Percentiles rank a stretch among this genome's conserved stretches.
These are phyloP conservation scores for Chlorodrepanis virens DNA, from an alignment of 2,113 vertebrate species.

Conservation along the genomic window DNA sequence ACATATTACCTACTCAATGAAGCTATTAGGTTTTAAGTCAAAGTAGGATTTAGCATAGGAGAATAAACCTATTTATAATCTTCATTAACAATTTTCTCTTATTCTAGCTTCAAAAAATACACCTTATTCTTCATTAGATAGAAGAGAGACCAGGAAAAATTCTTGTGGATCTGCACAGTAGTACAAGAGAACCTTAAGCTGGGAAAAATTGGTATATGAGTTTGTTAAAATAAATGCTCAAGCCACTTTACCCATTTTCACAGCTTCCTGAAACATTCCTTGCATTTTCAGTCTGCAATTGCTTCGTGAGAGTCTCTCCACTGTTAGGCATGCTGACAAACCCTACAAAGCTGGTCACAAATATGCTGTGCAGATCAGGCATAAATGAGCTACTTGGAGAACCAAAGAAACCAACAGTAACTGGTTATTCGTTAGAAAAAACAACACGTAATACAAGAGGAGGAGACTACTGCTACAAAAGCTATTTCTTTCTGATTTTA, in stretches of 20 bases:
- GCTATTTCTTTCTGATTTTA: constrained; percentile 66
- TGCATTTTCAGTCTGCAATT: background rate
- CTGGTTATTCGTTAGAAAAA: constrained; percentile 9
- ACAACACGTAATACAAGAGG: constrained; percentile 1
- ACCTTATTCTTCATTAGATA: background rate
- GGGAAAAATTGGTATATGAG: background rate
- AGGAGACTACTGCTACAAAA: constrained; percentile 54
- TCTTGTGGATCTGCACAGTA: background rate
- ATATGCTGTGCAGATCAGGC: background rate
- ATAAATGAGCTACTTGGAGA: background rate
- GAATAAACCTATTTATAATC: background rate
- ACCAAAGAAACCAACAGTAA: background rate
- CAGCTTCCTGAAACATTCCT: background rate
- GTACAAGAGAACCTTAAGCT: background rate
- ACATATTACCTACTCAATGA: background rate
- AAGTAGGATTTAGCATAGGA: background rate
- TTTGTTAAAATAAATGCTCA: background rate
- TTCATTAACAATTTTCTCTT: background rate
- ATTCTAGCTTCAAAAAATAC: background rate
- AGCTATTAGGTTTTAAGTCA: background rate
- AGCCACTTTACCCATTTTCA: constrained; percentile 57
- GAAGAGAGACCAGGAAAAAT: background rate
- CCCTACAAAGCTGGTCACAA: background rate
- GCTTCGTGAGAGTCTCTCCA: background rate
- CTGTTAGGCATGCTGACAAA: constrained; percentile 47